Percentiles rank a stretch among this genome's conserved stretches.
Conservation (phyloP, 2,888 invertebrate genomes). For the Dorcus parallelipipedus region DNA sequence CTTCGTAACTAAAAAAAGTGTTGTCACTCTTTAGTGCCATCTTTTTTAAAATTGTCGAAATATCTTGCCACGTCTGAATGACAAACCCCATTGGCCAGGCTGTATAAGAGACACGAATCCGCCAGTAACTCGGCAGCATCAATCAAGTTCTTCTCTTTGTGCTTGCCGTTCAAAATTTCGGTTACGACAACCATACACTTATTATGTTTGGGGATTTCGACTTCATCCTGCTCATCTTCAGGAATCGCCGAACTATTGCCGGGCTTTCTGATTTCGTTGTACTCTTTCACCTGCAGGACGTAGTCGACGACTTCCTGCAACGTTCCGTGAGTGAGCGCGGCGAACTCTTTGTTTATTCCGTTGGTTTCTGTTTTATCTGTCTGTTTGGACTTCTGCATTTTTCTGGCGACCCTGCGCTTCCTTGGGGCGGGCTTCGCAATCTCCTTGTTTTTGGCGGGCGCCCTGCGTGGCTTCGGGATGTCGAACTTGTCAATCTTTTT, state of each 20-base stretch:
- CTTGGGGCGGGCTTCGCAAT: conserved; percentile 10
- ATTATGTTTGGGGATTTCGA: conserved; percentile 3
- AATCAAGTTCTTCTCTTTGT: conserved; percentile 12
- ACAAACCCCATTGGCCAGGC: conserved; percentile 39
- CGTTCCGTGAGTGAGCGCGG: conserved; percentile 29
- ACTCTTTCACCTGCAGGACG: conserved; percentile 19
- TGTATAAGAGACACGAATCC: conserved; percentile 42
- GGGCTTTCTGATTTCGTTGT: conserved; percentile 9
- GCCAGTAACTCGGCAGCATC: conserved; percentile 36
- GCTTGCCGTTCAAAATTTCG: background rate
- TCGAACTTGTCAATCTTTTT: conserved; percentile 39
- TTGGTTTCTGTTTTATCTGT: conserved; percentile 23
- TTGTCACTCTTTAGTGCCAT: background rate
- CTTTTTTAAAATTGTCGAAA: conserved; percentile 7
- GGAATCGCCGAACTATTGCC: background rate
- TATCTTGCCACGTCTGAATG: conserved; percentile 40
- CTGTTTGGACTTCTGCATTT: conserved; percentile 21
- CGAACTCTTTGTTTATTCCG: conserved; percentile 27
- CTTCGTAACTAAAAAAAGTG: too few relatives aligned
- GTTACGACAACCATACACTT: background rate
- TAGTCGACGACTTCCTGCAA: conserved; percentile 28
- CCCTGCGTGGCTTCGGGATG: conserved; percentile 9
- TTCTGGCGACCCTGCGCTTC: conserved; percentile 22
- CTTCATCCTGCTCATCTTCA: background rate
- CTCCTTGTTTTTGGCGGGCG: conserved; percentile 4